Conservation (phyloP, 2,113 vertebrate species). For the Columba livia region DNA sequence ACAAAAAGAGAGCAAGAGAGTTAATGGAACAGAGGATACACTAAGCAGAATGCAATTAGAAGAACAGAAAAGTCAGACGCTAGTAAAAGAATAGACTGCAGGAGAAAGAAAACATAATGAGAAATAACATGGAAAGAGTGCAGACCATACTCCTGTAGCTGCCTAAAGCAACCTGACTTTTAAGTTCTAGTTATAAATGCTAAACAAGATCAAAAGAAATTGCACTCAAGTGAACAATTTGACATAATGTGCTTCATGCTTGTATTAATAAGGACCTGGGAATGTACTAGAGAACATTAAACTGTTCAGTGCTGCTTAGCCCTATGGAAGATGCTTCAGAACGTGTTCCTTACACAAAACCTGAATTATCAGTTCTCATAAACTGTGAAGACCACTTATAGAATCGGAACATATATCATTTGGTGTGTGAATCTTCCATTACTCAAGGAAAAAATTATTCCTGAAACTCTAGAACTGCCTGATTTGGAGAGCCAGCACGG, state of each 20-base stretch:
- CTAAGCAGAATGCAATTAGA: background rate
- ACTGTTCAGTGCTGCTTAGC: background rate
- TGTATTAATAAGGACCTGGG: background rate
- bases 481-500: background rate
- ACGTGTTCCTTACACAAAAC: background rate
- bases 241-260: background rate
- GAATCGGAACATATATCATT: background rate
- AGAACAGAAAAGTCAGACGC: background rate
- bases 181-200: background rate
- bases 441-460: background rate
- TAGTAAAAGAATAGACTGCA: background rate
- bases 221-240: background rate
- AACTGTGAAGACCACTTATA: background rate
- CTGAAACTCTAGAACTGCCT: background rate
- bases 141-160: background rate
- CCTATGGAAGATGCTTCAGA: background rate
- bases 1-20: background rate
- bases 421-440: background rate
- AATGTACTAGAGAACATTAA: background rate
- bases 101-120: background rate
- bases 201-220: constrained; percentile 17
- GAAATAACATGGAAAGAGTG: background rate
- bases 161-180: background rate
- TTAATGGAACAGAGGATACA: background rate
- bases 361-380: background rate